Percentiles rank a stretch among this genome's conserved stretches.
phyloP scores from a whole-genome alignment of 2,113 vertebrate species.

The Vombatus ursinus region DNA sequence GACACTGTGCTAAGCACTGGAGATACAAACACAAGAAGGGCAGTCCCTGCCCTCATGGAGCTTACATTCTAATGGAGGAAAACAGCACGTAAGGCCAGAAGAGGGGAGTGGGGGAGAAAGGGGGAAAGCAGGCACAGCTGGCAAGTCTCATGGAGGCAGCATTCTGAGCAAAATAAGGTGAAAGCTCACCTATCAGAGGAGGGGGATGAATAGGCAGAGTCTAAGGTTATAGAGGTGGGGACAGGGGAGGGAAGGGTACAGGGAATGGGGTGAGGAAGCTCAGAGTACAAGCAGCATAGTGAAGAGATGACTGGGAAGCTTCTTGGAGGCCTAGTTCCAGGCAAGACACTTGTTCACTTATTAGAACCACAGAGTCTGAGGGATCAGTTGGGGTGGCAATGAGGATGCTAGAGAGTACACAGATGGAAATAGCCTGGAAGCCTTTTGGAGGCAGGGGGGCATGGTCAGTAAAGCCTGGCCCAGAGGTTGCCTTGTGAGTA shows the following conservation, averaged over 20 bases:
- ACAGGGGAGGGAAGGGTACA: too few relatives aligned
- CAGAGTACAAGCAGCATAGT: neutral
- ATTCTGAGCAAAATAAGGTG: neutral
- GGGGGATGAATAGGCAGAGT: neutral
- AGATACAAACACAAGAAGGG: too few relatives aligned
- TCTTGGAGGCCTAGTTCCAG: neutral
- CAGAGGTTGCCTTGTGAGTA: neutral
- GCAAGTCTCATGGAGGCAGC: neutral
- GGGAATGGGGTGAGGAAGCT: too few relatives aligned
- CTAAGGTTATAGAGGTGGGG: neutral
- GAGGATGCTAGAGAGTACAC: accelerated
- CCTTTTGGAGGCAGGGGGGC: neutral
- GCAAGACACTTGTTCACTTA: neutral
- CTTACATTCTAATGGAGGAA: neutral
- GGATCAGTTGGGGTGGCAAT: neutral
- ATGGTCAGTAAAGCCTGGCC: neutral
- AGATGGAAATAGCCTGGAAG: neutral
- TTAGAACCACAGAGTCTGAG: neutral
- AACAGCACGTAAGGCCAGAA: neutral
- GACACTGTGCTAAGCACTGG: too few relatives aligned
- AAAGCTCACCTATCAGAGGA: neutral
- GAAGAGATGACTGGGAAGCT: neutral
- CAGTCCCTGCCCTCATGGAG: neutral
- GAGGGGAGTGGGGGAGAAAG: neutral
- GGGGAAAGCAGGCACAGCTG: too few relatives aligned